Evolutionary conservation across 2,113 vertebrate genomes (phyloP), one percentile per base, ranked within the genome.

Genomic region (Cardinalis cardinalis): DNA sequence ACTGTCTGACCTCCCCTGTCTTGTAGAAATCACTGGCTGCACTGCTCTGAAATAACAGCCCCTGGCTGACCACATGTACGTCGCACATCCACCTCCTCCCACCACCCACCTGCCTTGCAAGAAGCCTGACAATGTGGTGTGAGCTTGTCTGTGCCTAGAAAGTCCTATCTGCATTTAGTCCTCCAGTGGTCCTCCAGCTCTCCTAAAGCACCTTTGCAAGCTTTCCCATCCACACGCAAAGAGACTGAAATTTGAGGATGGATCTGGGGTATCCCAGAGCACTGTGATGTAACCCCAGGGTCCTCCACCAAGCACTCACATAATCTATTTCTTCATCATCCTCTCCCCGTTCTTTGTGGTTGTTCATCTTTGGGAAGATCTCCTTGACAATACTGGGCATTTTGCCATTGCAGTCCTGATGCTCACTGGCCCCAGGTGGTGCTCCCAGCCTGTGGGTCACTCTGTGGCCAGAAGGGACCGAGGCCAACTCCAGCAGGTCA

Each of bases 261-360:
- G 28, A 68, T 70, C 55, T 88, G 63, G 18, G 7, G 6, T 79
- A 84, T 89, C 44, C 25, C 41, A 53, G 23, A 75, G 51, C 25
- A 69, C 26, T 32, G 23, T 3, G 1, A 20, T 75, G 10, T 29
- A 91, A 66, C 11, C 14, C 26, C 66, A 82, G 16, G 11, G 23
- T 87, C 43, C 31, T 46, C 9, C 51, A 71, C 5, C 17, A 71
- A 56, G 25, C 51, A 97, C 99, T 99, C 95, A 99, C 99, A 10
- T 99, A 99, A 94, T 99, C 99, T 0, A 98, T 99, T 95, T 99
- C 99, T 59, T 99, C 99, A 38, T 99, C 99, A 7, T 99, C 98
- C 53, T 99, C 98, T 7, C 96, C 94, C 41, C 92, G 95, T 73
- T 98, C 98, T 83, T 98, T 98, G 87, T 97, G 97, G 59, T 98